Evolutionary conservation across 1,140 invertebrate species (phyloP), one percentile per base, ranked within the genome.

Genomic region (Teleopsis dalmanni): DNA sequence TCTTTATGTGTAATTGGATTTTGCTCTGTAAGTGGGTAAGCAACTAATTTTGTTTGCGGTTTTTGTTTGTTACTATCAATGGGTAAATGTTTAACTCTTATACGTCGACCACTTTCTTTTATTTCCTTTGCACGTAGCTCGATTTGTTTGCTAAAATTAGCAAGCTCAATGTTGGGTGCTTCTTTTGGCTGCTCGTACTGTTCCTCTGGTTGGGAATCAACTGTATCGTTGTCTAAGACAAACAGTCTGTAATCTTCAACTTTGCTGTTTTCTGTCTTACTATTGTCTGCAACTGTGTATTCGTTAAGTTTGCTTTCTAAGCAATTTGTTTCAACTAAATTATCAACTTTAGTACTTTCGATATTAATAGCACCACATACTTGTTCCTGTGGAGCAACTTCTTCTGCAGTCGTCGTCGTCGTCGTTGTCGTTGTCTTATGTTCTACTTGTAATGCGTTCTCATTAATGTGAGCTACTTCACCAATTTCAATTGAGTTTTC

Each of bases 111-210:
- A 13, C 40, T 48, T 35, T 41, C 46, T 16, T 40, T 41, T 18
- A 68, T 57, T 57, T 68, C 60, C 44, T 68, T 53, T n/a, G 62
- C 65, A 19, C 65, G 55, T 7, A 57, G 52, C 52, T 67, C 60
- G 40, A 69, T 67, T 49, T 65, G 51, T 38, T 57, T 59, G 48
- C 55, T 67, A 42, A 67, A 67, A 47, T 67, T 62, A 47, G 54
- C 56, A n/a, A 68, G 55, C 44, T 65, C 57, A 19, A 65, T 54
- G 42, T 42, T 38, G n/a, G 62, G 54, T 19, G 62, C 59, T 37
- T 68, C 62, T 34, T 58, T 65, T 2, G 59, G 59, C 50, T 58
- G 51, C 29, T 69, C 61, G 6, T 27, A 35, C 19, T 48, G 31
- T 18, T 48, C 46, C 13, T 27, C 31, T 11, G 27, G 2, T 11